These are phyloP conservation scores for Oedothorax gibbosus DNA, from an alignment of 1,140 invertebrate genomes.

Conservation along the genomic window DNA sequence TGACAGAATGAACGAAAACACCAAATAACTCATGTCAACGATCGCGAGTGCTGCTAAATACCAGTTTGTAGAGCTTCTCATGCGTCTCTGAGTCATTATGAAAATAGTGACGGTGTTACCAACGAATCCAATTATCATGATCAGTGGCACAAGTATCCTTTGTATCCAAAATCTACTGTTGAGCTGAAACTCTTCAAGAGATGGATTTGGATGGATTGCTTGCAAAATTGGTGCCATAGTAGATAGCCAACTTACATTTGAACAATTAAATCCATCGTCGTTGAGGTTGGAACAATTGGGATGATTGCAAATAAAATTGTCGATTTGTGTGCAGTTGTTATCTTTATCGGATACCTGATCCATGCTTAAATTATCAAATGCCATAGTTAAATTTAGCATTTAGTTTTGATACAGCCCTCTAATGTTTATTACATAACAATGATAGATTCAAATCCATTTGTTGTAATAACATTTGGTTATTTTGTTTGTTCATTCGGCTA, in stretches of 20 bases:
- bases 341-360: not conserved
- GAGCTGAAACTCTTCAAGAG: constrained; percentile 40
- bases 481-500: too few relatives aligned
- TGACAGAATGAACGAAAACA: constrained; percentile 77
- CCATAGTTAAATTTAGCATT: not conserved
- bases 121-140: constrained; percentile 77
- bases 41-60: constrained; percentile 81
- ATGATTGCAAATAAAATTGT: not conserved
- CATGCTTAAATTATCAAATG: not conserved
- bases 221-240: not conserved
- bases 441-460: too few relatives aligned
- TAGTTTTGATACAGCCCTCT: too few relatives aligned
- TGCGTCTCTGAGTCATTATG: constrained; percentile 79
- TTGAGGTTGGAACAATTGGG: not conserved
- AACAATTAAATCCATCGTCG: not conserved
- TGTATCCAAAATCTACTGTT: constrained; percentile 74
- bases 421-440: too few relatives aligned
- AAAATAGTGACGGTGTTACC: constrained; percentile 80
- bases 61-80: constrained; percentile 80
- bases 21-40: constrained; percentile 78
- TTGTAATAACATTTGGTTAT: too few relatives aligned
- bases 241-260: not conserved
- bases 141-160: constrained; percentile 77
- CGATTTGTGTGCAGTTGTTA: constrained; percentile 2
- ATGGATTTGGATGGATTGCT: not conserved